phyloP scores from a whole-genome alignment of 2,797 vertebrate species.

The Gobionotothen gibberifrons region DNA sequence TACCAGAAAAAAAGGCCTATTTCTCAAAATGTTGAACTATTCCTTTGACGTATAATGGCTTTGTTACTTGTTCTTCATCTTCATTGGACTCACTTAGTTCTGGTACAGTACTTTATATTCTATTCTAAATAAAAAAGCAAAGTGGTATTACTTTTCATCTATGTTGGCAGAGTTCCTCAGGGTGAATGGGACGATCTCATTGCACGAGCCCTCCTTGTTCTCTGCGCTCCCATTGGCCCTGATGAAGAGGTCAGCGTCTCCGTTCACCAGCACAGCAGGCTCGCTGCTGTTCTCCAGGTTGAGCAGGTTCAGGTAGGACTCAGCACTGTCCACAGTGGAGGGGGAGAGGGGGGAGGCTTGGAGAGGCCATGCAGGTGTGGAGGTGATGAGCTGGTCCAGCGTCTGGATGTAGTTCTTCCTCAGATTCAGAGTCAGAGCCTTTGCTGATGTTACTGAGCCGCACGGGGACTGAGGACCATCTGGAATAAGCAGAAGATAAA shows the following conservation, averaged over 20 bases:
- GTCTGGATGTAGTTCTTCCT: conserved; percentile 87
- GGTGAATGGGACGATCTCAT: conserved; percentile 65
- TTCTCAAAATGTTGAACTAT: neutral
- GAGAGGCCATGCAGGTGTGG: conserved; percentile 80
- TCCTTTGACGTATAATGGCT: neutral
- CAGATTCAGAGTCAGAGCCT: conserved; percentile 87
- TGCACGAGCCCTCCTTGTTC: conserved; percentile 66
- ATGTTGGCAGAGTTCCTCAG: conserved; percentile 65
- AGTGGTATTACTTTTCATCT: conserved; percentile 78
- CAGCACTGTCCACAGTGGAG: conserved; percentile 63
- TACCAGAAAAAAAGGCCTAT: neutral
- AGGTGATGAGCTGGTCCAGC: conserved; percentile 85
- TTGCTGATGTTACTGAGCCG: conserved; percentile 69
- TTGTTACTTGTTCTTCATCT: neutral
- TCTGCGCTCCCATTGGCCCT: conserved; percentile 72
- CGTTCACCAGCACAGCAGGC: conserved; percentile 14
- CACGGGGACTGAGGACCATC: conserved; percentile 77
- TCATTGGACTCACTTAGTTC: neutral
- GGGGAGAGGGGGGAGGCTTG: conserved; percentile 62
- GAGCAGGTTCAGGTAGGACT: conserved; percentile 88
- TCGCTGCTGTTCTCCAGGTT: conserved; percentile 79
- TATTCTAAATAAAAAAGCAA: neutral
- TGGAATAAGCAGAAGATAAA: conserved; percentile 50
- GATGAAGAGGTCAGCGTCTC: conserved; percentile 57
- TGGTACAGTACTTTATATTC: neutral